phyloP scores from a whole-genome alignment of 2,797 vertebrate species.

The Urocyon cinereoargenteus region DNA sequence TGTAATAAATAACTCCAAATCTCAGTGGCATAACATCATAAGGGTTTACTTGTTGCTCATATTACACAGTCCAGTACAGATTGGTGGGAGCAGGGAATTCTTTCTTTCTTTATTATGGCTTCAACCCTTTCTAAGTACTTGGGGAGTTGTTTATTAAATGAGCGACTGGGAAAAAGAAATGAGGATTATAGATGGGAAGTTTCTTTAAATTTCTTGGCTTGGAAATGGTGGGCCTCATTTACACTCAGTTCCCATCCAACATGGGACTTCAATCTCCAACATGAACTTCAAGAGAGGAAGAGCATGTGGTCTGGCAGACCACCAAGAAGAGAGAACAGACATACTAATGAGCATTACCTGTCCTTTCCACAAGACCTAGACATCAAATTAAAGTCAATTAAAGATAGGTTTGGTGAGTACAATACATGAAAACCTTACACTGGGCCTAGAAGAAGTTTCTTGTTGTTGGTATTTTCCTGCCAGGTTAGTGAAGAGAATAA shows the following conservation, averaged over 20 bases:
- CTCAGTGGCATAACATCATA: background rate
- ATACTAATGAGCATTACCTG: background rate
- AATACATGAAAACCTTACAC: background rate
- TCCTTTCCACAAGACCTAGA: background rate
- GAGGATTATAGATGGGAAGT: background rate
- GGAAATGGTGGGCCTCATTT: background rate
- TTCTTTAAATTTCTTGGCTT: background rate
- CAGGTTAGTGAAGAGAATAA: background rate
- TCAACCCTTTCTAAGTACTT: background rate
- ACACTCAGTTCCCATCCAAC: background rate
- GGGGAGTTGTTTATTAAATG: background rate
- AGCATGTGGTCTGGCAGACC: background rate
- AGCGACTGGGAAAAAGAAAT: background rate
- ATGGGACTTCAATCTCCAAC: no score
- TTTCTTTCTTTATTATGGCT: background rate
- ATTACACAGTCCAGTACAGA: background rate
- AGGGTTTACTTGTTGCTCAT: background rate
- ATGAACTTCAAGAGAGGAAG: background rate
- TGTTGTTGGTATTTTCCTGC: background rate
- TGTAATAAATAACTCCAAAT: slow-evolving; percentile 59
- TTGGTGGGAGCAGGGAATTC: no score
- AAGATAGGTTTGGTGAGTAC: background rate
- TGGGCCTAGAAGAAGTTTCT: background rate
- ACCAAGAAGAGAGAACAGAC: background rate
- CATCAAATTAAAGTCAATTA: background rate